phyloP scores from a whole-genome alignment of 2,113 vertebrate species.

The Solenodon paradoxus region DNA sequence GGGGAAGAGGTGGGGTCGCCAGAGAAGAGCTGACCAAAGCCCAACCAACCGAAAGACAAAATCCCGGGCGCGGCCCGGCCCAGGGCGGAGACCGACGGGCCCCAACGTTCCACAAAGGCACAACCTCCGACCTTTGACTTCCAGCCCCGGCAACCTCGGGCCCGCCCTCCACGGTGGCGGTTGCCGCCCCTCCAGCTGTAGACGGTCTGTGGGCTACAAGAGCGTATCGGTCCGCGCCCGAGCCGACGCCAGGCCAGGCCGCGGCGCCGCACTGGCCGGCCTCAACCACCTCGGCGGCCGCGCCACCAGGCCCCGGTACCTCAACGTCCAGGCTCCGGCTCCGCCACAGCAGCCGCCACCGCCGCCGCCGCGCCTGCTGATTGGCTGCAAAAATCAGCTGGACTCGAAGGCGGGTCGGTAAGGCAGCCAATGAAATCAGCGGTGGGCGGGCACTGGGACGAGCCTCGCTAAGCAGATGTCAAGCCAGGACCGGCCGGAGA shows the following conservation, averaged over 20 bases:
- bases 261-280: accelerated
- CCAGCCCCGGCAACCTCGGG: neutral
- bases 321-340: neutral
- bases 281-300: accelerated
- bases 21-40: neutral
- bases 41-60: neutral
- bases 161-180: neutral
- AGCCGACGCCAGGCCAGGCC: accelerated
- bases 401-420: neutral
- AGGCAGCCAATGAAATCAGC: neutral
- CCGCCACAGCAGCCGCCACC: neutral
- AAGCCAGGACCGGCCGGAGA: accelerated
- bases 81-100: neutral
- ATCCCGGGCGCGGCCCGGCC: neutral
- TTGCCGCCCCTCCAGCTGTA: neutral
- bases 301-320: neutral
- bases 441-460: accelerated
- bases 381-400: constrained; percentile 21
- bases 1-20: neutral
- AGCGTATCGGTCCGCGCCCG: neutral
- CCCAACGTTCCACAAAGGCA: neutral
- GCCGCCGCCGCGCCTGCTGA: neutral
- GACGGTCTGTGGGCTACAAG: neutral
- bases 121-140: neutral
- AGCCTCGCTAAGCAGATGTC: neutral